Percentiles rank a stretch among this genome's conserved stretches.
Conservation (phyloP, 2,888 invertebrate genomes). For the Ptychoptera albimana region DNA sequence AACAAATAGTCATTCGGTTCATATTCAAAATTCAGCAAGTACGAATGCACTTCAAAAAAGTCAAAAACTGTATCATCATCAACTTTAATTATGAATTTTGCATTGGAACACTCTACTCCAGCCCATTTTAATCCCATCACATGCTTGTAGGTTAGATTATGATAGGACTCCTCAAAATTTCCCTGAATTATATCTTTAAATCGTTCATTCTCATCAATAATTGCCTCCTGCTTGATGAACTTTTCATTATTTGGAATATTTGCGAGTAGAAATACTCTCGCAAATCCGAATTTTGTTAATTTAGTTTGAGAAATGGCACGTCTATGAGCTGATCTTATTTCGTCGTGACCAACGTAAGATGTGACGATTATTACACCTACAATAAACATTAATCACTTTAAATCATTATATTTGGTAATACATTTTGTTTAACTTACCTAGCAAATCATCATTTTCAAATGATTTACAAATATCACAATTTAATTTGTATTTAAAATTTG, state of each 20-base stretch:
- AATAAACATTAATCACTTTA: not conserved
- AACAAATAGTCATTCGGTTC: slow-evolving; percentile 30
- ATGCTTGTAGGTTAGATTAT: slow-evolving; percentile 69
- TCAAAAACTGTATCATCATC: slow-evolving; percentile 69
- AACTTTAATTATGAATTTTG: slow-evolving; percentile 56
- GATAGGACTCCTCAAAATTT: slow-evolving; percentile 58
- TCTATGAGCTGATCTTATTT: slow-evolving; percentile 51
- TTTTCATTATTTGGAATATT: slow-evolving; percentile 36
- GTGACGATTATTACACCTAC: slow-evolving; percentile 44
- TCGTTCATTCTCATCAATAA: slow-evolving; percentile 42
- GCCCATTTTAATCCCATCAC: slow-evolving; percentile 69
- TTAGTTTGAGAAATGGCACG: slow-evolving; percentile 42
- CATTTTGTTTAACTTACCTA: slow-evolving; percentile 15
- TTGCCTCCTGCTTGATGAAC: slow-evolving; percentile 36
- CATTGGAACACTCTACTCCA: slow-evolving; percentile 38
- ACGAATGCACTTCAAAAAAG: slow-evolving; percentile 37
- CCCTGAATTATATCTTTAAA: slow-evolving; percentile 62
- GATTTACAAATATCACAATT: slow-evolving; percentile 18
- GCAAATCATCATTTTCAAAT: slow-evolving; percentile 18
- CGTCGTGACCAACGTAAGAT: slow-evolving; percentile 58
- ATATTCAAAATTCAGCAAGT: slow-evolving; percentile 29
- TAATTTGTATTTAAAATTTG: slow-evolving; percentile 20
- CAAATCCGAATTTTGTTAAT: slow-evolving; percentile 39
- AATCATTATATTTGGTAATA: not conserved
- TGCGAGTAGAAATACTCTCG: slow-evolving; percentile 55